These are phyloP conservation scores for Thamnaconus septentrionalis DNA, from an alignment of 2,113 vertebrate species.

Conservation along the genomic window DNA sequence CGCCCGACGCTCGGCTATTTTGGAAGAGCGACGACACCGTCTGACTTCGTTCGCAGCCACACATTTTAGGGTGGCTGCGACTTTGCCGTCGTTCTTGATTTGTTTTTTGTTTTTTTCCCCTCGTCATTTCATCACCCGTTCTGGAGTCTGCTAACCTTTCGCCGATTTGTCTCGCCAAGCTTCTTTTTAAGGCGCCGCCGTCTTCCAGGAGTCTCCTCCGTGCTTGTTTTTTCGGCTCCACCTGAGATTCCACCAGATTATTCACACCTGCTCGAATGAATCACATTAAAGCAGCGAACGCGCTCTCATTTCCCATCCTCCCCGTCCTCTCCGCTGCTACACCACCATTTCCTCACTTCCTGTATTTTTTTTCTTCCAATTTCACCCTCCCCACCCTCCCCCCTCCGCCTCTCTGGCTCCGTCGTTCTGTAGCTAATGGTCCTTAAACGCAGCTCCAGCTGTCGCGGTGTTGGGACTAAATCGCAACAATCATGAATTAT, in stretches of 20 bases:
- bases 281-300: slow-evolving; percentile 20
- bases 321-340: slow-evolving; percentile 4
- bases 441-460: slow-evolving; percentile 65
- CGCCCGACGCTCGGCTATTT: too few species aligned
- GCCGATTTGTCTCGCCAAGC: neutral
- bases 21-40: too few species aligned
- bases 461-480: slow-evolving; percentile 58
- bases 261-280: slow-evolving; percentile 13
- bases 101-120: too few species aligned
- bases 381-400: slow-evolving; percentile 2
- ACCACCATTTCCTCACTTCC: neutral
- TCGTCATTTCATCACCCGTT: too few species aligned
- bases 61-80: too few species aligned
- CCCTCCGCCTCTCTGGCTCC: slow-evolving; percentile 11
- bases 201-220: neutral
- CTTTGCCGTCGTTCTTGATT: too few species aligned
- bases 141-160: neutral
- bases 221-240: slow-evolving; percentile 2
- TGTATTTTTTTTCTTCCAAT: neutral
- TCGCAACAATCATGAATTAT: slow-evolving; percentile 72
- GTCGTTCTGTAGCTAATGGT: slow-evolving; percentile 62
- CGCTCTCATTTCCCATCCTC: neutral
- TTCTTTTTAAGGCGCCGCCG: neutral
- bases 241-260: slow-evolving; percentile 11
- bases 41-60: too few species aligned